Base-by-base conservation (phyloP, 2,113 vertebrate species). In the Xyliphius kryptos region DNA sequence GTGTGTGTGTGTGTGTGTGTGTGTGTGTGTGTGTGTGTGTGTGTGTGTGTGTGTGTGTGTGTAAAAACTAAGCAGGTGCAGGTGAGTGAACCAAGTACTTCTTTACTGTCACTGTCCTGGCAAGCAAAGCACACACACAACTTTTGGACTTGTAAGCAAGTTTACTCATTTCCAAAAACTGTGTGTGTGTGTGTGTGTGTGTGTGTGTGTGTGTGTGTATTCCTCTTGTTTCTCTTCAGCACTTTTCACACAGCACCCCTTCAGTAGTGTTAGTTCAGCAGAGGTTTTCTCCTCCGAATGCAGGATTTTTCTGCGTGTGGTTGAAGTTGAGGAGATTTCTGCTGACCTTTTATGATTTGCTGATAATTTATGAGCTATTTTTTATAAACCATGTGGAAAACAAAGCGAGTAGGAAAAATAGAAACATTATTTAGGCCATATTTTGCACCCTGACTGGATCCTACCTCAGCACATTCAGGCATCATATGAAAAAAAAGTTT, bases 101-200 rank as follows among this genome's bases (percentile, higher is more conserved):
- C 64, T 54, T 65, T 64, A 58, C 80, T 80, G 81, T 81, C 82
- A 81, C 69, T 69, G 72, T 72, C 71, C 71, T 80, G 61, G 75
- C 79, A 76, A 84, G 76, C 73, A 77, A 74, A 47, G 6, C 22
- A 26, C 61, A 48, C 74, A 70, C 62, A 66, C 69, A 55, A 70
- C 70, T 79, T 83, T 56, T 81, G 63, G 66, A 71, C 66, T 70
- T 62, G 71, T 77, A 78, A 81, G 78, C 81, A 79, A 68, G 68
- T 81, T 80, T 77, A 37, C 40, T 59, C 43, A 46, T 12, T n/a
- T n/a, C n/a, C 12, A 40, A 40, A 47, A 49, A 49, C 26, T 19
- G 11, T 38, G 10, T 22, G 26, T 26, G 22, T 56, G 40, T 58
- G 41, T 48, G 44, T 60, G 44, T 48, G 46, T 48, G 57, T 60